These are phyloP conservation scores for Globia sparganii DNA, from an alignment of 2,888 invertebrate species.

Conservation along the genomic window DNA sequence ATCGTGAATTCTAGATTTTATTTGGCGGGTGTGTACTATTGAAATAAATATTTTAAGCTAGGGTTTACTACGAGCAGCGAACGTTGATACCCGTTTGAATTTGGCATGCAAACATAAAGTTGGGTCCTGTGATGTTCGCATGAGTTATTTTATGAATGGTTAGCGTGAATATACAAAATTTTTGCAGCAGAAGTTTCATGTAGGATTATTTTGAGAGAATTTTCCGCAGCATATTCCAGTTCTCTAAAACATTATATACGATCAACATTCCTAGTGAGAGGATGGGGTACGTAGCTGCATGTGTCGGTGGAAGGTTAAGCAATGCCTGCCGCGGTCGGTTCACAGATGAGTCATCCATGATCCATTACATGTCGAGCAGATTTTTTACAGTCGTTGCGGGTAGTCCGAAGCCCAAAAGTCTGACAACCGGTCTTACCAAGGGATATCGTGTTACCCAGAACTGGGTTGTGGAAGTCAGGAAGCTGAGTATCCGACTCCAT, in stretches of 20 bases:
- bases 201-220: neutral
- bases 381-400: too few species aligned
- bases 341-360: too few species aligned
- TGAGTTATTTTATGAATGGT: neutral
- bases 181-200: neutral
- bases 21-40: slow-evolving; percentile 11
- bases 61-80: slow-evolving; percentile 22
- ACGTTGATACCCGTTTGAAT: neutral
- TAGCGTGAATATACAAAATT: neutral
- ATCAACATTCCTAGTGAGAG: slow-evolving; percentile 1
- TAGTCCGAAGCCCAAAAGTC: too few species aligned
- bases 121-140: neutral
- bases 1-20: slow-evolving; percentile 38
- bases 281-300: neutral
- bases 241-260: neutral
- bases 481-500: too few species aligned
- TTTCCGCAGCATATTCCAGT: neutral
- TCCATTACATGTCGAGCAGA: too few species aligned
- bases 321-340: neutral
- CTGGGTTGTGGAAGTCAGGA: too few species aligned
- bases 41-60: slow-evolving; percentile 34
- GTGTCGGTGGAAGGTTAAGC: neutral
- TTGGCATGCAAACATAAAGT: slow-evolving; percentile 6
- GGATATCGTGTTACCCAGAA: too few species aligned
- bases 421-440: too few species aligned